Evolutionary conservation across 2,113 vertebrate genomes (phyloP).

Genomic region (Poeciliopsis turrubarensis): DNA sequence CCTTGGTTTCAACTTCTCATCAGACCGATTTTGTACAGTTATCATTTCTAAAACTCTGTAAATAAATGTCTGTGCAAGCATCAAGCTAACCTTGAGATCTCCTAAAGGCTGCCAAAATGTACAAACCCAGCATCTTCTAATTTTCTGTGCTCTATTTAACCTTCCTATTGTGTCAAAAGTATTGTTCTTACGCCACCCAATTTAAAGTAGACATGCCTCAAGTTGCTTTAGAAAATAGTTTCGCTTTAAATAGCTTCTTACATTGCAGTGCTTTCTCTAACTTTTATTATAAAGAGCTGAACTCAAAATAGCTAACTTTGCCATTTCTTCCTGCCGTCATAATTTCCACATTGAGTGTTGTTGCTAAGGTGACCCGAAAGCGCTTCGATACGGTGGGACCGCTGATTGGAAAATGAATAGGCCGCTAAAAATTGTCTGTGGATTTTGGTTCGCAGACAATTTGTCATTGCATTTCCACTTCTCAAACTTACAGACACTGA

Average conservation of each 20-base stretch:
- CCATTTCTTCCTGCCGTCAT: background rate
- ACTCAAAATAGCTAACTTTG: background rate
- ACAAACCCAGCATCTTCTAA: too few relatives aligned
- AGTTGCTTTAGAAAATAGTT: background rate
- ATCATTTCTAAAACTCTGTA: too few relatives aligned
- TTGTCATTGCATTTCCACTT: background rate
- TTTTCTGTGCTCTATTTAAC: background rate
- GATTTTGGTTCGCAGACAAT: background rate
- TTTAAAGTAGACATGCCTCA: background rate
- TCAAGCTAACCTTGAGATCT: too few relatives aligned
- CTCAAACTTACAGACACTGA: constrained; percentile 55
- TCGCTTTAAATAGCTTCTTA: background rate
- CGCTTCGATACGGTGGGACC: background rate
- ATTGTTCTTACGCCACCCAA: background rate
- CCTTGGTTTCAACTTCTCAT: too few relatives aligned
- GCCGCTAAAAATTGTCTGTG: too few relatives aligned
- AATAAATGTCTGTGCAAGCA: too few relatives aligned
- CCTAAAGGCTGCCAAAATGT: too few relatives aligned
- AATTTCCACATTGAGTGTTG: background rate
- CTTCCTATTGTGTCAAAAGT: background rate
- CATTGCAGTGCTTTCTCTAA: background rate
- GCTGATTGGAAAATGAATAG: background rate
- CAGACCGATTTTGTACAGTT: too few relatives aligned
- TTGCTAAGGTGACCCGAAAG: background rate
- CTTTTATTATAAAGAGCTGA: background rate